Percentiles rank a stretch among this genome's conserved stretches.
These are phyloP conservation scores for Cydia splendana DNA, from an alignment of 1,140 invertebrate species.

Conservation along the genomic window DNA sequence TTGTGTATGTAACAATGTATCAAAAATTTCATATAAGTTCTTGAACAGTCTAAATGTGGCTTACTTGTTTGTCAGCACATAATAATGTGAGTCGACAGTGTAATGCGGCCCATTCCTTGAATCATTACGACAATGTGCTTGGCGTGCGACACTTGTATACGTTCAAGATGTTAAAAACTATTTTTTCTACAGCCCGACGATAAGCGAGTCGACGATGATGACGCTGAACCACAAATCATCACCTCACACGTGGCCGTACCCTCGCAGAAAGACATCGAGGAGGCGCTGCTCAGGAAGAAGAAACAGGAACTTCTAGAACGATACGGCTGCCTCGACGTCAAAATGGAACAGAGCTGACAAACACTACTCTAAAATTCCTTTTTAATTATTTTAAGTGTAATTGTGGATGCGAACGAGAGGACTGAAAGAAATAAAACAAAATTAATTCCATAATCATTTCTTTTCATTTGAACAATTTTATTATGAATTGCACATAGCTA, in stretches of 20 bases:
- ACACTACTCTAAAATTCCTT: slow-evolving; percentile 37
- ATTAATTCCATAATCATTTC: slow-evolving; percentile 36
- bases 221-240: slow-evolving; percentile 76
- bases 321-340: slow-evolving; percentile 81
- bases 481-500: slow-evolving; percentile 41
- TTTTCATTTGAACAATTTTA: slow-evolving; percentile 62
- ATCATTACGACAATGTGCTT: too few species aligned
- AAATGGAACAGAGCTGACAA: slow-evolving; percentile 65
- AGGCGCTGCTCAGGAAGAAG: slow-evolving; percentile 91
- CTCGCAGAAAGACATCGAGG: slow-evolving; percentile 93
- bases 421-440: slow-evolving; percentile 20
- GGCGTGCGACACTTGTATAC: background rate
- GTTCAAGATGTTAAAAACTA: slow-evolving; percentile 28
- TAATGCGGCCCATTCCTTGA: too few species aligned
- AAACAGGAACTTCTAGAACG: slow-evolving; percentile 93
- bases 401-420: background rate
- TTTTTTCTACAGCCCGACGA: slow-evolving; percentile 62
- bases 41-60: too few species aligned
- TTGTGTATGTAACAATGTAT: too few species aligned
- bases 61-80: too few species aligned
- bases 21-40: too few species aligned
- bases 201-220: slow-evolving; percentile 69
- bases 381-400: slow-evolving; percentile 39
- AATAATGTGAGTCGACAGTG: too few species aligned
- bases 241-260: slow-evolving; percentile 93